Base-by-base conservation (phyloP, 2,113 vertebrate species). In the Zapus hudsonius region DNA sequence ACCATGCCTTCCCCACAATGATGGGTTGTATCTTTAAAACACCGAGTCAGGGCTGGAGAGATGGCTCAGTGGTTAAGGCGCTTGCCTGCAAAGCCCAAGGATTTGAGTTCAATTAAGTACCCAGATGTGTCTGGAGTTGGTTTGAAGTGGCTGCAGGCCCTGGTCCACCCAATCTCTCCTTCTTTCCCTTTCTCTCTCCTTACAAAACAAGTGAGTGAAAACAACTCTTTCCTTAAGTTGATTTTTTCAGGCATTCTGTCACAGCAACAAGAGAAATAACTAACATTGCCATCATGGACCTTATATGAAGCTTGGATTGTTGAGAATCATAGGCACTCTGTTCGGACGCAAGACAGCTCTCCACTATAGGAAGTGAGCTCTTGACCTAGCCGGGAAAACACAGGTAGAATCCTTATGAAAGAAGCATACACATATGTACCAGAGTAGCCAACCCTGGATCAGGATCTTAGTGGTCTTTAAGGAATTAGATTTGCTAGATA, bases 401-500 rank as follows among this genome's bases (percentile, higher is more conserved):
- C 2, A 22, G 4, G 17, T 3, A 47, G 38, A 57, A 5, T 74
- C 61, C 27, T 82, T 73, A 52, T 88, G 70, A 66, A 73, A 75
- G 73, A 95, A 82, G 20, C 66, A 94, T 69, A 67, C 44, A 55
- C 59, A 29, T 72, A 25, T 61, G 90, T 72, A 61, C 52, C 44
- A 7, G 90, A 85, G n/a, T 79, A 83, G 73, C 74, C 29, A 63
- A 80, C 3, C 20, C 38, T 10, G 63, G 78, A 16, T 4, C 23
- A 66, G 20, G 17, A 59, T 76, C 59, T 91, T 47, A 12, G 36
- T 79, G 70, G 10, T 42, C 74, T 76, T 69, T 87, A 93, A 82
- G 86, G 31, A 80, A 64, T 81, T 84, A 27, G 44, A 44, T 93
- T 87, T 94, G 9, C 87, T 91, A 57, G 63, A 36, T 69, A 69